Percentiles rank a stretch among this genome's conserved stretches.
These are phyloP conservation scores for Phrynocephalus vlangalii DNA, from an alignment of 2,797 vertebrate species.

Conservation along the genomic window DNA sequence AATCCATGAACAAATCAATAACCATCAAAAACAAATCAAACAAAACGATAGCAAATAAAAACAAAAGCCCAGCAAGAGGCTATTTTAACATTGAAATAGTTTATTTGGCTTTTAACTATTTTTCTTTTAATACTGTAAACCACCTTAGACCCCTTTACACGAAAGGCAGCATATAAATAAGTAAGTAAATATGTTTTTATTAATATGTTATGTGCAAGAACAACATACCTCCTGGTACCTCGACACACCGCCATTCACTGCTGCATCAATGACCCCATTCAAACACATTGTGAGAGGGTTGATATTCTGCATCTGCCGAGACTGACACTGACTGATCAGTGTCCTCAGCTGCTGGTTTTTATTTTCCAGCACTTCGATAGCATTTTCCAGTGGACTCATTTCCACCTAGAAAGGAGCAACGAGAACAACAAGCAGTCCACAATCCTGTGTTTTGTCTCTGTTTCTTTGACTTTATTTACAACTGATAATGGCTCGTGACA, in stretches of 20 bases:
- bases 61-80: no score
- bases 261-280: conserved; percentile 97
- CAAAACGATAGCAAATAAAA: no score
- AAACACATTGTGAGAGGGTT: conserved; percentile 99
- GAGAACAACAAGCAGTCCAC: conserved; percentile 10
- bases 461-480: conserved; percentile 33
- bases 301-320: conserved; percentile 95
- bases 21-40: no score
- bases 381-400: conserved; percentile 97
- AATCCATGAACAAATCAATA: no score
- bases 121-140: no score
- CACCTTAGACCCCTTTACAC: no score
- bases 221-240: conserved; percentile 93
- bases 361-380: conserved; percentile 97
- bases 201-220: conserved; percentile 24
- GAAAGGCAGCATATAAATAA: no score
- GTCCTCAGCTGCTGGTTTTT: conserved; percentile 95
- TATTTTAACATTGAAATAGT: no score
- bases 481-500: not conserved
- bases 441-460: conserved; percentile 38
- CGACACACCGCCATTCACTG: conserved; percentile 95
- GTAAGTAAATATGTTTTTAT: conserved; percentile 5
- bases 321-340: conserved; percentile 94
- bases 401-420: conserved; percentile 83
- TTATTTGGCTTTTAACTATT: no score